Evolutionary conservation across 1,140 invertebrate species (phyloP), one percentile per base, ranked within the genome.

Genomic region (Aradophagus sp.): DNA sequence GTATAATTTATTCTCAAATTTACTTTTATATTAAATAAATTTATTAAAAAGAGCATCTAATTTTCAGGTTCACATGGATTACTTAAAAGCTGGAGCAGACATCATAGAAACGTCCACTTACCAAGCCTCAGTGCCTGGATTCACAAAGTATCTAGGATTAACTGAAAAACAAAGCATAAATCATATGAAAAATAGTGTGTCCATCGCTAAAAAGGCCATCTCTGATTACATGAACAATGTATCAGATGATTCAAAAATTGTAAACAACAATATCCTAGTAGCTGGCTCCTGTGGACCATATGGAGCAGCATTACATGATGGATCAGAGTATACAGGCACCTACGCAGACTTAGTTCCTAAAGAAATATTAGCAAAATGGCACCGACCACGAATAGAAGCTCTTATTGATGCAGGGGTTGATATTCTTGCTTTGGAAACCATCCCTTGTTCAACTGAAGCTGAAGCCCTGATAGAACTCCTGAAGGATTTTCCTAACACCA

Each of bases 261-360:
- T 19, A 0, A 77, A 77, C 19, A 58, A 14, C 16, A 68, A 68
- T 23, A 89, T 91, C 1, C 63, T 91, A 15, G 88, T 95, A 31
- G 89, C 93, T 31, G 96, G 94, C 5, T 95, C 95, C 0, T 90
- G 97, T 27, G 96, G 96, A 0, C 94, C 96, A 0, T 97, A 96
- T 77, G 96, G 95, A 0, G 95, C 95, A 2, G 91, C 89, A 66
- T 85, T 96, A 2, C 90, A 93, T 75, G 94, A 98, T 83, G 92
- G 91, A 12, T 97, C 95, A 0, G 96, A 98, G 83, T 98, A 97
- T 77, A 91, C 88, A 29, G 96, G 97, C 13, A 88, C 86, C 50
- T 98, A 97, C 79, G 89, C 91, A 0, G 89, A 92, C 34, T 87
- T 80, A 0, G 88, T 94, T 5, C 85, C 90, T 14, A 82, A 84